These are phyloP conservation scores for Dascillus cervinus DNA, from an alignment of 2,888 invertebrate genomes.

Conservation along the genomic window DNA sequence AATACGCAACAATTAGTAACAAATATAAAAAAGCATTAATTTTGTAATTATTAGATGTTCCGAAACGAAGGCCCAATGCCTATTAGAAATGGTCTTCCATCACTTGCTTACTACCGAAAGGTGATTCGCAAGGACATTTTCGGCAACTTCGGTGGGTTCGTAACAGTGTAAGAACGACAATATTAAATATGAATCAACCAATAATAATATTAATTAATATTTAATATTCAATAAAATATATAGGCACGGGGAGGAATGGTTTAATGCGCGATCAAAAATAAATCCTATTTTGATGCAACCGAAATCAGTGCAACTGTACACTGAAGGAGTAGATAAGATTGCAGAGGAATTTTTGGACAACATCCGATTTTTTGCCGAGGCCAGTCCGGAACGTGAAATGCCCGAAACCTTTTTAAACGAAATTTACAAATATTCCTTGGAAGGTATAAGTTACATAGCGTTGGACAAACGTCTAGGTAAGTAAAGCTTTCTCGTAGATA, in stretches of 20 bases:
- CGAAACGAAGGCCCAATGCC: conserved; percentile 45
- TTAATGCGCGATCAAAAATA: conserved; percentile 44
- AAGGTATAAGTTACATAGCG: conserved; percentile 45
- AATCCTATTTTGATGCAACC: conserved; percentile 51
- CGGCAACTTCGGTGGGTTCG: conserved; percentile 28
- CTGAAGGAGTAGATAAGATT: conserved; percentile 28
- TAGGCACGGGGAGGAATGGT: conserved; percentile 50
- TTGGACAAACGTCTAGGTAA: conserved; percentile 34
- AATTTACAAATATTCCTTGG: conserved; percentile 56
- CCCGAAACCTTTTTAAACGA: conserved; percentile 45
- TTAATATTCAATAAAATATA: too few relatives aligned
- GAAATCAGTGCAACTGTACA: conserved; percentile 29
- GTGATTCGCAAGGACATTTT: conserved; percentile 38
- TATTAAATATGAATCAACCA: neutral
- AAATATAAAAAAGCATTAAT: neutral
- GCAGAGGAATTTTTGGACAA: conserved; percentile 27
- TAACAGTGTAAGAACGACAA: conserved; percentile 31
- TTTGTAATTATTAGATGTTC: conserved; percentile 36
- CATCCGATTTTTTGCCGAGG: conserved; percentile 17
- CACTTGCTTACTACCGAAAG: conserved; percentile 37
- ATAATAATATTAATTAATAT: too few relatives aligned
- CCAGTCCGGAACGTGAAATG: conserved; percentile 23
- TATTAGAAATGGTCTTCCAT: conserved; percentile 34
- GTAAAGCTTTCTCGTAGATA: neutral
- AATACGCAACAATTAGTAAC: neutral